A percentile compares a stretch with the other conserved stretches of the same genome.
These are phyloP conservation scores for Alfaro cultratus DNA, from an alignment of 2,797 vertebrate species.

Conservation along the genomic window DNA sequence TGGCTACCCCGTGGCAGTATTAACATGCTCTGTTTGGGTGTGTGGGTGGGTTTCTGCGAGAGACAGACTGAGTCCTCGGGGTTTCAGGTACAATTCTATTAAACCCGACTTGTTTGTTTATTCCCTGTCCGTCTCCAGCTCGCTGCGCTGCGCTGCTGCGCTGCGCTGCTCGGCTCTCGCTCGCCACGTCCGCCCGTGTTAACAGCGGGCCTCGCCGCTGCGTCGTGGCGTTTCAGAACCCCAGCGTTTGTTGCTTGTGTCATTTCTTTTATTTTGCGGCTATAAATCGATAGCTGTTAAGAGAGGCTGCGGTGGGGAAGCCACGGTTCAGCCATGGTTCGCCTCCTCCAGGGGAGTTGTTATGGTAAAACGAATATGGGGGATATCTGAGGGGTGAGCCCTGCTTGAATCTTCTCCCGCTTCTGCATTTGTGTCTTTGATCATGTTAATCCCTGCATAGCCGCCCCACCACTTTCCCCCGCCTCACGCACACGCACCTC, in stretches of 20 bases:
- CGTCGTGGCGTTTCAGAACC: constrained; percentile 27
- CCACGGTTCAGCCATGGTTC: constrained; percentile 65
- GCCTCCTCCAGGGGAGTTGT: constrained; percentile 69
- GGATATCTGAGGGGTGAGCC: constrained; percentile 17
- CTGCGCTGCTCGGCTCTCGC: constrained; percentile 1
- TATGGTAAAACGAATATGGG: constrained; percentile 51
- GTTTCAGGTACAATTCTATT: constrained; percentile 78
- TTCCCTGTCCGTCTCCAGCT: constrained; percentile 62
- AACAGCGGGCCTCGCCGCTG: constrained; percentile 26
- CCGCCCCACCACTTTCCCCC: constrained; percentile 35
- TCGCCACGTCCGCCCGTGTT: constrained; percentile 35
- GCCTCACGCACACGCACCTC: constrained; percentile 69
- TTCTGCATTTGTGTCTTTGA: constrained; percentile 77
- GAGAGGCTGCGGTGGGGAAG: constrained; percentile 54
- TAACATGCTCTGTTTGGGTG: constrained; percentile 69
- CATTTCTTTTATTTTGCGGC: constrained; percentile 29
- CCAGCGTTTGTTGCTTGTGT: constrained; percentile 42
- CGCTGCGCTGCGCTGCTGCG: too few relatives aligned
- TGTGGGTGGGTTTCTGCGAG: constrained; percentile 24
- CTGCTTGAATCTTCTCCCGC: constrained; percentile 59
- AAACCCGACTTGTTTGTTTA: constrained; percentile 74
- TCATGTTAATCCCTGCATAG: constrained; percentile 78
- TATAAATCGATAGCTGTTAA: constrained; percentile 58
- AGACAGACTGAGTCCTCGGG: constrained; percentile 58
- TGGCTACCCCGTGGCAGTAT: constrained; percentile 78